These are phyloP conservation scores for Orbicella faveolata DNA, from an alignment of 64 coral and sea anemone genomes.

Conservation along the genomic window DNA sequence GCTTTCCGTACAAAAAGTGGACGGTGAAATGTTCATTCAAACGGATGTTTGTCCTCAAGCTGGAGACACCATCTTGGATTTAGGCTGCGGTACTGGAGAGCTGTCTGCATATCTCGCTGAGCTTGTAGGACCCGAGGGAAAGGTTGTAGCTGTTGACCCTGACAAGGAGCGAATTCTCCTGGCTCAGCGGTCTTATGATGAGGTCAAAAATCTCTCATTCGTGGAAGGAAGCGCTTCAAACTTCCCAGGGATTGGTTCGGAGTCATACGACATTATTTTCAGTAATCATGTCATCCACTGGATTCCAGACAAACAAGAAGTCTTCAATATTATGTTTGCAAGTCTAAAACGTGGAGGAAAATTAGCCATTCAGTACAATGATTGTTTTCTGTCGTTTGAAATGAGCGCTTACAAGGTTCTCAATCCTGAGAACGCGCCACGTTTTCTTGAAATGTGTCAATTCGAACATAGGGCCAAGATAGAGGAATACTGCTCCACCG, in stretches of 20 bases:
- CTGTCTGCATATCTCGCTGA: conserved; percentile 12
- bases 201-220: background rate
- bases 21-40: background rate
- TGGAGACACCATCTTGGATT: background rate
- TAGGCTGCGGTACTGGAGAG: conserved; percentile 20
- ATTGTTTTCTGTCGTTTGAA: background rate
- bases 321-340: background rate
- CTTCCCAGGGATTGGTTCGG: background rate
- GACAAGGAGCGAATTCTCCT: background rate
- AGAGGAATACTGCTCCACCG: background rate
- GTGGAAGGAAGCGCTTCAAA: conserved; percentile 7
- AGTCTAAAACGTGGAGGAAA: conserved; percentile 33
- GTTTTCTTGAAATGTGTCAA: background rate
- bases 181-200: background rate
- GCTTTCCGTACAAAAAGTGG: background rate
- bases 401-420: background rate
- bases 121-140: conserved; percentile 4
- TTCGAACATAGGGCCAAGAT: background rate
- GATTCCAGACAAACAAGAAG: conserved; percentile 28
- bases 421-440: background rate
- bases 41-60: background rate
- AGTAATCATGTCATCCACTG: conserved; percentile 35
- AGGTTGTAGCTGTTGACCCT: conserved; percentile 22
- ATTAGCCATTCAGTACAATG: background rate
- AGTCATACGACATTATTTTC: conserved; percentile 26